These are phyloP conservation scores for Onychorhynchus coronatus DNA, from an alignment of 2,113 vertebrate genomes.

Conservation along the genomic window DNA sequence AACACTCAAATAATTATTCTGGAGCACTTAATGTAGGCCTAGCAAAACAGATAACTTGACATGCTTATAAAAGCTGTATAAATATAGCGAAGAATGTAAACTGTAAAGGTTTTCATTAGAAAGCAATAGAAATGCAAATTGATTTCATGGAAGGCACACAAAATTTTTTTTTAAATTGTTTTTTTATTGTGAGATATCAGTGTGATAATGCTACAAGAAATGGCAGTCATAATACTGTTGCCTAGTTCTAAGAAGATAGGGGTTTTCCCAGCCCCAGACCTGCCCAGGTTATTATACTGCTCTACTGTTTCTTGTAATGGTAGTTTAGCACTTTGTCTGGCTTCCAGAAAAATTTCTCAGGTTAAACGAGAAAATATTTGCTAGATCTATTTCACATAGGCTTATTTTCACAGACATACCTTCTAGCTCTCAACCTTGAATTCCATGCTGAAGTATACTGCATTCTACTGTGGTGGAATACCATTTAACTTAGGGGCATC, in stretches of 20 bases:
- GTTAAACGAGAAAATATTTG: neutral
- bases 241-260: neutral
- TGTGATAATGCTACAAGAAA: neutral
- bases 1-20: neutral
- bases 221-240: neutral
- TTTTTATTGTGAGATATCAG: neutral
- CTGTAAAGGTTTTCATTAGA: constrained; percentile 4
- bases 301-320: neutral
- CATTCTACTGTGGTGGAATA: neutral
- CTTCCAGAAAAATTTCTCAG: neutral
- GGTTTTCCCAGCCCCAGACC: neutral
- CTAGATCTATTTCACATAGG: neutral
- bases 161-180: neutral
- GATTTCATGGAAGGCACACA: constrained; percentile 18
- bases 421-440: neutral
- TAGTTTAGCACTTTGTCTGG: neutral
- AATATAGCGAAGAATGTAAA: constrained; percentile 7
- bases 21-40: neutral
- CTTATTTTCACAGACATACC: neutral
- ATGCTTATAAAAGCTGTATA: neutral
- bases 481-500: neutral
- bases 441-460: neutral
- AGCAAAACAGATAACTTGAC: neutral
- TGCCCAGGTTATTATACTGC: neutral
- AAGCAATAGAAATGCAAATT: constrained; percentile 33